These are phyloP conservation scores for Calonectris borealis DNA, from an alignment of 2,113 vertebrate species.

Conservation along the genomic window DNA sequence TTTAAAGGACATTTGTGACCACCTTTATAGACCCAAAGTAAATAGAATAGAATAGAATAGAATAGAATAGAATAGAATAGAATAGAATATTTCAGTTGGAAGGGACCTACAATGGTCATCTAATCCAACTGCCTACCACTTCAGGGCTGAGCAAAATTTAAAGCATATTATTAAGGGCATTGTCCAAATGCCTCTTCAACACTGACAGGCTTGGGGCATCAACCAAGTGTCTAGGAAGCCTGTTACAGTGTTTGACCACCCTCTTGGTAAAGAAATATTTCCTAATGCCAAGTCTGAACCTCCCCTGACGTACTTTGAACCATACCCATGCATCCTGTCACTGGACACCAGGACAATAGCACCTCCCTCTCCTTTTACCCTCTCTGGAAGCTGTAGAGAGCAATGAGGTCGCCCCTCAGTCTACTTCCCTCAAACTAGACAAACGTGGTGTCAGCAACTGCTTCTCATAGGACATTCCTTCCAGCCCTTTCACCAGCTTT, in stretches of 20 bases:
- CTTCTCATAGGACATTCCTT: not conserved
- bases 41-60: not conserved
- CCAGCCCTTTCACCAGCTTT: not conserved
- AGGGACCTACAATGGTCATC: not conserved
- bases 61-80: not conserved
- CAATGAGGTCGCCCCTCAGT: not conserved
- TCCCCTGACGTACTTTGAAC: not conserved
- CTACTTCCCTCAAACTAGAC: not conserved
- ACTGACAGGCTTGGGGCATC: not conserved
- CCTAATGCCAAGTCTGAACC: not conserved
- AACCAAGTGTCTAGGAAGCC: not conserved
- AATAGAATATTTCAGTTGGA: not conserved
- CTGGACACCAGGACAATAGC: not conserved
- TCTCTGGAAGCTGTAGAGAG: not conserved
- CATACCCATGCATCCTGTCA: fast-evolving
- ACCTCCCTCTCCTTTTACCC: not conserved
- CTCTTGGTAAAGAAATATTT: not conserved
- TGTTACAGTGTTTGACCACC: fast-evolving
- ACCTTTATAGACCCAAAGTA: not conserved
- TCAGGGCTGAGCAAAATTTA: not conserved
- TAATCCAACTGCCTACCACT: not conserved
- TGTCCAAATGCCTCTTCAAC: not conserved
- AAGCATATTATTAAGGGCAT: not conserved
- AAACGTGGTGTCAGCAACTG: not conserved
- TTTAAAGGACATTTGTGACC: not conserved